Base-by-base conservation (phyloP, 1,140 invertebrate genomes). In the Limonius californicus region DNA sequence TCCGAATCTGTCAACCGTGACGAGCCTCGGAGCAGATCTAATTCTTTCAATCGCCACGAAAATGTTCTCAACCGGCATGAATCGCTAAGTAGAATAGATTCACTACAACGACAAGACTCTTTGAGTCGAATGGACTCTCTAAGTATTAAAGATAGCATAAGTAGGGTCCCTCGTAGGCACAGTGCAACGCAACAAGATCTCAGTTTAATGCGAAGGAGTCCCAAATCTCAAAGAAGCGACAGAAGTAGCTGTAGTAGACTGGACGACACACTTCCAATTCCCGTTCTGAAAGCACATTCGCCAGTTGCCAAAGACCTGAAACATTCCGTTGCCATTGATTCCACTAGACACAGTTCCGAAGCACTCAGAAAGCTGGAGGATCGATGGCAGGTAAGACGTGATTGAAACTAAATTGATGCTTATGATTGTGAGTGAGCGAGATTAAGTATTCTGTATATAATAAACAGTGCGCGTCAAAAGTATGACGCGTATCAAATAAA, bases 201-300 rank as follows among this genome's bases (percentile, higher is more conserved):
- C 18, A 73, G 69, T 60, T 21, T 68, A 42, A 57, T 65, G n/a
- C 43, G 69, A 19, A 61, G 65, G 39, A 74, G 72, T 50, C 73
- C 73, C 1, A 71, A 68, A 2, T 60, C 75, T 60, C 70, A 71
- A 54, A 66, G 74, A 12, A 50, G 45, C 12, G 45, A 50, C 19
- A 65, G 73, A 30, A 74, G 74, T 66, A 75, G 69, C 60, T 74
- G 72, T 39, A 71, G 72, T 32, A 60, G 73, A 42, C 75, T 78
- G 54, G 75, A 79, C n/a, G 78, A 78, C 61, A 65, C 72, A 32
- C 64, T 78, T 35, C 81, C 81, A 0, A 79, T 82, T 65, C 83
- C 83, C 0, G 75, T 83, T 30, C 72, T 84, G 53, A 77, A 81
- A 69, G 75, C 73, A 54, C 80, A 81, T 67, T 80, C 80, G 2